These are phyloP conservation scores for Aselliscus stoliczkanus DNA, from an alignment of 2,797 vertebrate species.

Conservation along the genomic window DNA sequence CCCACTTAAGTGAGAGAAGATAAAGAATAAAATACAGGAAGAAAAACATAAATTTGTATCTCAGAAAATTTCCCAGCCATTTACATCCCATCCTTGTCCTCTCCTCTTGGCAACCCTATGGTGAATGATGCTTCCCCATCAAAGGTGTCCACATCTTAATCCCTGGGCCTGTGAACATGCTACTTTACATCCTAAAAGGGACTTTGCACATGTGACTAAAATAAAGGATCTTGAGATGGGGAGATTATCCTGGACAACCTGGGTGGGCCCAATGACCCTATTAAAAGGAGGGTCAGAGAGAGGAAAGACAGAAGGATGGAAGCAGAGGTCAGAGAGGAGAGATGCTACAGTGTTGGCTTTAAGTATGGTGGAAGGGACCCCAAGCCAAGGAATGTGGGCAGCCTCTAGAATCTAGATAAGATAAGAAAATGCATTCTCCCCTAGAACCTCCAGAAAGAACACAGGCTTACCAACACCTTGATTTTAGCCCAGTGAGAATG, in stretches of 20 bases:
- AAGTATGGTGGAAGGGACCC: background rate
- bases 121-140: background rate
- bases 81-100: background rate
- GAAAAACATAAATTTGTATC: background rate
- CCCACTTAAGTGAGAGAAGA: background rate
- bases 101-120: background rate
- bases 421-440: background rate
- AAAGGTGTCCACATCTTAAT: background rate
- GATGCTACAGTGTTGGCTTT: background rate
- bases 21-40: background rate
- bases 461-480: background rate
- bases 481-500: background rate
- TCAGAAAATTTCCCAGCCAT: background rate
- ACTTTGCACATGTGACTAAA: background rate
- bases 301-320: background rate
- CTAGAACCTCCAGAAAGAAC: background rate
- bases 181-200: background rate
- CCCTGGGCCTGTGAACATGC: background rate
- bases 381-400: background rate
- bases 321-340: background rate
- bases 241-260: background rate
- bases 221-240: background rate
- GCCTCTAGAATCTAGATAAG: background rate
- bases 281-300: background rate
- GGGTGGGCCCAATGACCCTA: background rate